Evolutionary conservation across 1,140 invertebrate species (phyloP).

Genomic region (Hetaerina americana): DNA sequence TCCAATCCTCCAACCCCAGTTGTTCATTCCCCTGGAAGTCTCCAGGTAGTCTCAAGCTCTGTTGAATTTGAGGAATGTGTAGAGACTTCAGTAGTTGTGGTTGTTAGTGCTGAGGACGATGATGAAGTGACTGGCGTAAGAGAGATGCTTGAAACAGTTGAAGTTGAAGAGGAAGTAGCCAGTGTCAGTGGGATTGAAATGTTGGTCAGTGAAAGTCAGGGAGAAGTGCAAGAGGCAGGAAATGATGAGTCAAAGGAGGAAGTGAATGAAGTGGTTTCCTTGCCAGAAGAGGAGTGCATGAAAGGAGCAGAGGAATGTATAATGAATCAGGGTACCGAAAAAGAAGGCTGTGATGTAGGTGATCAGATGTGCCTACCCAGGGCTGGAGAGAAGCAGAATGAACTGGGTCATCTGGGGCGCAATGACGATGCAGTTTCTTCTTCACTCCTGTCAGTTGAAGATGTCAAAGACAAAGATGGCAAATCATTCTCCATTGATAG

Average conservation of each 20-base stretch:
- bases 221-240: slow-evolving; percentile 25
- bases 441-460: too few relatives aligned
- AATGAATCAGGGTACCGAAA: too few relatives aligned
- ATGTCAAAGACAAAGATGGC: neutral
- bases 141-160: slow-evolving; percentile 25
- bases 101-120: slow-evolving; percentile 40
- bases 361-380: too few relatives aligned
- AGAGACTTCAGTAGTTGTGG: slow-evolving; percentile 43
- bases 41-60: slow-evolving; percentile 38
- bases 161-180: slow-evolving; percentile 26
- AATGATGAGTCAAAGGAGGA: slow-evolving; percentile 23
- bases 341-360: too few relatives aligned
- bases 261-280: slow-evolving; percentile 6
- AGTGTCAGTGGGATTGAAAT: neutral
- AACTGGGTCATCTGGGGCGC: too few relatives aligned
- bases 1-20: slow-evolving; percentile 35
- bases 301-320: too few relatives aligned
- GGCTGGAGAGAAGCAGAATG: too few relatives aligned
- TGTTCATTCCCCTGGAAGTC: neutral
- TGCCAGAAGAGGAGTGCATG: too few relatives aligned
- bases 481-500: neutral
- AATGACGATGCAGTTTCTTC: too few relatives aligned
- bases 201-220: slow-evolving; percentile 17
- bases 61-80: slow-evolving; percentile 44
- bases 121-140: slow-evolving; percentile 29